These are phyloP conservation scores for Spizella passerina DNA, from an alignment of 2,797 vertebrate genomes.

Conservation along the genomic window DNA sequence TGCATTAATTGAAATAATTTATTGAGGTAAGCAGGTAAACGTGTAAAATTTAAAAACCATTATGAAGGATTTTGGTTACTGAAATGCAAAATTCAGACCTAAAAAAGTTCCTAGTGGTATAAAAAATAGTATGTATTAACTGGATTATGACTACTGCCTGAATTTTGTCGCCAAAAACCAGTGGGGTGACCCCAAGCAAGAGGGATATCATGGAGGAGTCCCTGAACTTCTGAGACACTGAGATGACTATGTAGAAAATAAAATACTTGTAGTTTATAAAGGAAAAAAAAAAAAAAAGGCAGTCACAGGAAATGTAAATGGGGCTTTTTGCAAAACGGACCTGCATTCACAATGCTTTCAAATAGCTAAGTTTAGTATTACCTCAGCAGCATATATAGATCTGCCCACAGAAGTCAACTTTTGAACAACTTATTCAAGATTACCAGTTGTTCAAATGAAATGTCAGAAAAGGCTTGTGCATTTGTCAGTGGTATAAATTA, in stretches of 20 bases:
- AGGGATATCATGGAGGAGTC: neutral
- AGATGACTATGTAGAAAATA: neutral
- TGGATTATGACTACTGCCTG: neutral
- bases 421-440: neutral
- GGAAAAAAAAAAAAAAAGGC: neutral
- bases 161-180: neutral
- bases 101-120: neutral
- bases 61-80: neutral
- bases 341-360: neutral
- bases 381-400: neutral
- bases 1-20: neutral
- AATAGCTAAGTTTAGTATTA: neutral
- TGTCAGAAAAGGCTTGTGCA: neutral
- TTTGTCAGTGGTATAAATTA: neutral
- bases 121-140: neutral
- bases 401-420: neutral
- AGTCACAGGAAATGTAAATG: neutral
- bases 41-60: neutral
- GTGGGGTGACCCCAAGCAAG: accelerated
- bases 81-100: neutral
- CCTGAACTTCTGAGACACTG: neutral
- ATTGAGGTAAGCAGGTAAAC: neutral
- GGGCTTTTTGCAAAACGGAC: neutral
- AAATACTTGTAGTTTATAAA: neutral
- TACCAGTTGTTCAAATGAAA: neutral